Percentiles rank a stretch among this genome's conserved stretches.
phyloP scores from a whole-genome alignment of 2,113 vertebrate species.

The Aleadryas rufinucha region DNA sequence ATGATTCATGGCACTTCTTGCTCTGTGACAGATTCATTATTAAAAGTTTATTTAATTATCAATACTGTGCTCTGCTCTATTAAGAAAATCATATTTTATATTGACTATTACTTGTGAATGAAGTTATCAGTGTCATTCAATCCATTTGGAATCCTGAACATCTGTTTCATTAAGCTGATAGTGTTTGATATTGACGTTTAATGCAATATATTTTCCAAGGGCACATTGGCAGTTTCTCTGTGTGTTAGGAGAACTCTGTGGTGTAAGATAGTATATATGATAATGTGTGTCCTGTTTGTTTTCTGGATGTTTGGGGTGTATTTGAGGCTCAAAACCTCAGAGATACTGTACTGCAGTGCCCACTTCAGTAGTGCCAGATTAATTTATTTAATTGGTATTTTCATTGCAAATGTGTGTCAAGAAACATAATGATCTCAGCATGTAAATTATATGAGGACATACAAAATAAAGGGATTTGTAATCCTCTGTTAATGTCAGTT shows the following conservation, averaged over 20 bases:
- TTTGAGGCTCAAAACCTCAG: neutral
- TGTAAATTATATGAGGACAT: conserved; percentile 47
- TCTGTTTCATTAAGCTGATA: conserved; percentile 58
- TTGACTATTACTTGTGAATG: conserved; percentile 65
- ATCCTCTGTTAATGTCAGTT: conserved; percentile 62
- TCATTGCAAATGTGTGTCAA: conserved; percentile 47
- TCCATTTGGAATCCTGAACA: conserved; percentile 41
- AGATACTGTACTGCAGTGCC: neutral
- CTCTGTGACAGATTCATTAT: conserved; percentile 67
- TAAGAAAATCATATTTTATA: conserved; percentile 72
- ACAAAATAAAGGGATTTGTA: conserved; percentile 61
- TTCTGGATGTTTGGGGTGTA: neutral
- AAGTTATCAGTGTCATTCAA: conserved; percentile 63
- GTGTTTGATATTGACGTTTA: conserved; percentile 42
- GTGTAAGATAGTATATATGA: neutral
- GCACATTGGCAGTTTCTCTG: neutral
- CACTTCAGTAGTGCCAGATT: neutral
- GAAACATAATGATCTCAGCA: conserved; percentile 44
- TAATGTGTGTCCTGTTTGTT: neutral
- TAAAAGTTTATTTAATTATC: conserved; percentile 77
- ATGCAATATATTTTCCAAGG: conserved; percentile 29
- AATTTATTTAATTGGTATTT: conserved; percentile 53
- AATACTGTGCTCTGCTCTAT: conserved; percentile 58
- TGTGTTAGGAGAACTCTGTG: neutral
- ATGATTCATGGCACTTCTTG: conserved; percentile 67